Percentiles rank a stretch among this genome's conserved stretches.
These are phyloP conservation scores for Leptogaster cylindrica DNA, from an alignment of 2,888 invertebrate species.

Conservation along the genomic window DNA sequence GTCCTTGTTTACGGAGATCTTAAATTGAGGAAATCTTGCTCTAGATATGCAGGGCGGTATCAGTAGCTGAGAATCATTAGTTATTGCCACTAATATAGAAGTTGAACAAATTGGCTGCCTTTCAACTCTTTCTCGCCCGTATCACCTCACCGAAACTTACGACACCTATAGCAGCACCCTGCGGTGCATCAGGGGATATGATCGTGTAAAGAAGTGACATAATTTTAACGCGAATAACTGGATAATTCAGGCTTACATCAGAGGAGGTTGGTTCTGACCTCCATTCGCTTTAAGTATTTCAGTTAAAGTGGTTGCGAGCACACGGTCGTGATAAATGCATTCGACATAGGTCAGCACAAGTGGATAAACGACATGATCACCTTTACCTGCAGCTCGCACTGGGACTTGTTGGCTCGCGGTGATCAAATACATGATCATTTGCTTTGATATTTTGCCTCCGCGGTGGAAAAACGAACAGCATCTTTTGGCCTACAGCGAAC, in stretches of 20 bases:
- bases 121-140: not conserved
- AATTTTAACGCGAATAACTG: slow-evolving; percentile 32
- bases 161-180: not conserved
- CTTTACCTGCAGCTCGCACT: slow-evolving; percentile 41
- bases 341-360: slow-evolving; percentile 46
- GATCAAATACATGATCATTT: slow-evolving; percentile 43
- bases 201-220: slow-evolving; percentile 33
- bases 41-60: no score
- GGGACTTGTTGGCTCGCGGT: slow-evolving; percentile 32
- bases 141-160: not conserved
- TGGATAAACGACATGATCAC: slow-evolving; percentile 46
- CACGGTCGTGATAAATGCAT: slow-evolving; percentile 47
- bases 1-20: no score
- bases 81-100: not conserved
- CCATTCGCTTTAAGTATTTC: slow-evolving; percentile 36
- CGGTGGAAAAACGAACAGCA: not conserved
- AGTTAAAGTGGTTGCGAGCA: slow-evolving; percentile 28
- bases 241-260: slow-evolving; percentile 31
- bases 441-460: slow-evolving; percentile 39
- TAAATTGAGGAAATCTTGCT: no score
- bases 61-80: not conserved
- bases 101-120: not conserved
- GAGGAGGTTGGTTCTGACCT: slow-evolving; percentile 29
- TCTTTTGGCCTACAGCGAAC: slow-evolving; percentile 23
- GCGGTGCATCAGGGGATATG: not conserved